phyloP scores from a whole-genome alignment of 1,140 invertebrate genomes.

The Papilio aristodemus region DNA sequence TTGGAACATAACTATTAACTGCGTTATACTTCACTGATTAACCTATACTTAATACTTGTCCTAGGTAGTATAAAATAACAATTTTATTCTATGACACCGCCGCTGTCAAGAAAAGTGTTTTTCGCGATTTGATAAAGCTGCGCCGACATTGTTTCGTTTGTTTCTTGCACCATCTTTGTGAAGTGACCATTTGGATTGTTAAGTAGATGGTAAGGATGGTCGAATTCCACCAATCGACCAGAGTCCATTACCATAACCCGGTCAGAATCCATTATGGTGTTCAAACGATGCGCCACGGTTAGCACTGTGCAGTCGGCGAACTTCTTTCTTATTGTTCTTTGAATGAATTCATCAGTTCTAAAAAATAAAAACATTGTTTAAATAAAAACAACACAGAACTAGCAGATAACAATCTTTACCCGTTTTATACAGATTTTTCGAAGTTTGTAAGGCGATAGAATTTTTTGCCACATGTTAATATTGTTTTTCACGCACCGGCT shows the following conservation, averaged over 20 bases:
- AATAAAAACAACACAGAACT: too few relatives aligned
- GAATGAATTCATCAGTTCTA: constrained; percentile 84
- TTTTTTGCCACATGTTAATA: too few relatives aligned
- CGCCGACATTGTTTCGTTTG: constrained; percentile 80
- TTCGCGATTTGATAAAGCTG: constrained; percentile 73
- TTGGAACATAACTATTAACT: constrained; percentile 26
- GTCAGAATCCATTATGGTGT: constrained; percentile 92
- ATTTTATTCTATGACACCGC: constrained; percentile 62
- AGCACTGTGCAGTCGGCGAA: constrained; percentile 86
- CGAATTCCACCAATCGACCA: constrained; percentile 82
- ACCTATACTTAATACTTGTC: constrained; percentile 24
- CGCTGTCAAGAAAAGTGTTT: constrained; percentile 66
- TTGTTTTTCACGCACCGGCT: too few relatives aligned
- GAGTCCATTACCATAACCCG: constrained; percentile 88
- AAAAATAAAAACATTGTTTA: constrained; percentile 41
- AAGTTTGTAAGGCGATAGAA: too few relatives aligned
- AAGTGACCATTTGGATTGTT: constrained; percentile 83
- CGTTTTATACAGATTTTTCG: too few relatives aligned
- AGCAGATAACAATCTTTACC: too few relatives aligned
- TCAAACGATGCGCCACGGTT: constrained; percentile 91
- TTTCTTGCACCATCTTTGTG: constrained; percentile 85
- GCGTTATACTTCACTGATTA: constrained; percentile 39
- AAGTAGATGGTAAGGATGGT: constrained; percentile 83
- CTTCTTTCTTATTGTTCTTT: constrained; percentile 82
- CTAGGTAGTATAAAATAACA: constrained; percentile 33